Evolutionary conservation across 2,113 vertebrate genomes (phyloP).

Genomic region (Ancistrus triradiatus): DNA sequence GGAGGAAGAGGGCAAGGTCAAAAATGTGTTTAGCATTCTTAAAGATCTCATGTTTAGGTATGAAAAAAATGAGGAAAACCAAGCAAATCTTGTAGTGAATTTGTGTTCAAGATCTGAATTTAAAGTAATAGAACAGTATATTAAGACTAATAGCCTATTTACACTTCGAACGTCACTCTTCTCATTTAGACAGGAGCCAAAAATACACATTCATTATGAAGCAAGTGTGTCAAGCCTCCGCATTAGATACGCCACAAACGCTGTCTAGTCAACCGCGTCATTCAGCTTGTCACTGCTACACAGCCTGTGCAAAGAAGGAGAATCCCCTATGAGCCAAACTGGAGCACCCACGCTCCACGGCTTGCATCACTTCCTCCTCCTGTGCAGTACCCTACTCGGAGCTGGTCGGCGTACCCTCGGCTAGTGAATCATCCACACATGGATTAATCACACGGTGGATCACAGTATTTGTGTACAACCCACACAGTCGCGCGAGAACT

Average conservation of each 20-base stretch:
- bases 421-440: conserved; percentile 40
- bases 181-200: background rate
- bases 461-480: conserved; percentile 34
- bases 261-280: conserved; percentile 32
- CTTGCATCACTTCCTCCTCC: conserved; percentile 40
- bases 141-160: no score
- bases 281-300: conserved; percentile 4
- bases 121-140: no score
- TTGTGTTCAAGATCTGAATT: no score
- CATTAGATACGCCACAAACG: background rate
- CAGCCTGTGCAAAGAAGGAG: conserved; percentile 16
- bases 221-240: background rate
- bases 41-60: no score
- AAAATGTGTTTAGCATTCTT: no score
- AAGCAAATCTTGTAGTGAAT: no score
- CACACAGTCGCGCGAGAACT: conserved; percentile 21
- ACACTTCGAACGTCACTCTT: background rate
- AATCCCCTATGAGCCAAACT: conserved; percentile 18
- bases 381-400: conserved; percentile 32
- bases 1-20: conserved; percentile 20
- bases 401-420: conserved; percentile 22
- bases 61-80: no score
- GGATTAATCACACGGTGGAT: conserved; percentile 29
- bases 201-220: background rate
- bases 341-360: conserved; percentile 9